A percentile compares a stretch with the other conserved stretches of the same genome.
Evolutionary conservation across 2,113 vertebrate species (phyloP).

Genomic region (Lepus europaeus): DNA sequence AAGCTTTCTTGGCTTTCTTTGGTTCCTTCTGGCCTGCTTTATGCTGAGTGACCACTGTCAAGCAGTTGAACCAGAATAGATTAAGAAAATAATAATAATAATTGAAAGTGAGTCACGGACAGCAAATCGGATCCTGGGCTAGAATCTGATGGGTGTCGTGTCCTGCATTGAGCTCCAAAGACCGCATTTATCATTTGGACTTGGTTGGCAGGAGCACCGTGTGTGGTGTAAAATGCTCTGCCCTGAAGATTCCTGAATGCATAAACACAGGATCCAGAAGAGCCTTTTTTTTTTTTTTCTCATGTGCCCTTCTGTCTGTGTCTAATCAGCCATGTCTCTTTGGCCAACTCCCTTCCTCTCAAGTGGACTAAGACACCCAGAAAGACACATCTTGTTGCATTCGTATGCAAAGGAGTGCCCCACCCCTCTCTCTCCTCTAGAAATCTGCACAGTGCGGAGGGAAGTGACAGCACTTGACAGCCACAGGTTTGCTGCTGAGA

Average conservation of each 20-base stretch:
- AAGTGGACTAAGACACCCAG: slow-evolving; percentile 55
- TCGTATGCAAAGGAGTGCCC: slow-evolving; percentile 51
- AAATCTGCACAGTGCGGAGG: not conserved
- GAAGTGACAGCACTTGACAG: not conserved
- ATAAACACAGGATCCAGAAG: not conserved
- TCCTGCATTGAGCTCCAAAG: not conserved
- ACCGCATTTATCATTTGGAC: not conserved
- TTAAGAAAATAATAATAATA: not conserved
- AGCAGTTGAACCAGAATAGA: not conserved
- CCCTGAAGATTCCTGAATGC: not conserved
- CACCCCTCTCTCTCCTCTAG: slow-evolving; percentile 46
- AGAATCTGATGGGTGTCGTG: not conserved
- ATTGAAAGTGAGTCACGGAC: not conserved
- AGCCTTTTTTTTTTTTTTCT: not conserved
- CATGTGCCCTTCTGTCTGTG: slow-evolving; percentile 45
- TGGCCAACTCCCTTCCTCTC: slow-evolving; percentile 48
- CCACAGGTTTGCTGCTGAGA: slow-evolving; percentile 8
- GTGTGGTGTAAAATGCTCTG: not conserved
- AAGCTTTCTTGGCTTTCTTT: not conserved
- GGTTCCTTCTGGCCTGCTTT: not conserved
- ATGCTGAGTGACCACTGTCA: not conserved
- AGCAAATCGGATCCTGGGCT: not conserved
- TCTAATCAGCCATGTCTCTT: not conserved
- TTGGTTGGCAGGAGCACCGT: not conserved
- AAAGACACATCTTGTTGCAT: slow-evolving; percentile 51